Conservation (phyloP, 2,888 invertebrate species). For the Deilephila porcellus region DNA sequence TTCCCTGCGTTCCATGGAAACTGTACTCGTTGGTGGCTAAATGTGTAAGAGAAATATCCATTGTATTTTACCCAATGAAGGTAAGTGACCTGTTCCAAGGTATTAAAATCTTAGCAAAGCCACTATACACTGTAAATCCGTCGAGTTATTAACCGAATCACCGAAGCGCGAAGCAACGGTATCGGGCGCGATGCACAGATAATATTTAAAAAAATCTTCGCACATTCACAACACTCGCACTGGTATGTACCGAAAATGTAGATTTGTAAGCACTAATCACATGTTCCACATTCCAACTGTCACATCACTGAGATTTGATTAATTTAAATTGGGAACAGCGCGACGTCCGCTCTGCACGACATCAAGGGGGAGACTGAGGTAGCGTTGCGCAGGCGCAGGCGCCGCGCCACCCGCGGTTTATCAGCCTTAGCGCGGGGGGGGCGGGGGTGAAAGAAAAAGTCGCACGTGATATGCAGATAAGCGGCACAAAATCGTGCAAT, state of each 20-base stretch:
- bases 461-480: slow-evolving; percentile 76
- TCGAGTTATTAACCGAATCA: slow-evolving; percentile 78
- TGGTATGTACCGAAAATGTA: slow-evolving; percentile 30
- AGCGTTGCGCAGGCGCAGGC: slow-evolving; percentile 72
- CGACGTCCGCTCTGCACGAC: slow-evolving; percentile 60
- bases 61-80: slow-evolving; percentile 63
- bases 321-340: slow-evolving; percentile 34
- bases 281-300: slow-evolving; percentile 42
- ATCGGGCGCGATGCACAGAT: slow-evolving; percentile 59
- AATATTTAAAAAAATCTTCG: slow-evolving; percentile 37
- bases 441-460: slow-evolving; percentile 75
- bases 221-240: slow-evolving; percentile 45
- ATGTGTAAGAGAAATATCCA: slow-evolving; percentile 29
- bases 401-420: slow-evolving; percentile 67
- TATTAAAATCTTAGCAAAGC: slow-evolving; percentile 76
- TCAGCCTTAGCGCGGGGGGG: slow-evolving; percentile 74
- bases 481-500: slow-evolving; percentile 57
- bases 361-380: slow-evolving; percentile 71
- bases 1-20: background rate
- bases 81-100: slow-evolving; percentile 80
- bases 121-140: slow-evolving; percentile 77
- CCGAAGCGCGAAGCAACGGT: slow-evolving; percentile 80
- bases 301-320: slow-evolving; percentile 58
- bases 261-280: slow-evolving; percentile 21
- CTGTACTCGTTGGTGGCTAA: slow-evolving; percentile 6